These are phyloP conservation scores for Trichoplax adhaerens DNA, from an alignment of 37 sponge, comb jelly and placozoan genomes.

Conservation along the genomic window DNA sequence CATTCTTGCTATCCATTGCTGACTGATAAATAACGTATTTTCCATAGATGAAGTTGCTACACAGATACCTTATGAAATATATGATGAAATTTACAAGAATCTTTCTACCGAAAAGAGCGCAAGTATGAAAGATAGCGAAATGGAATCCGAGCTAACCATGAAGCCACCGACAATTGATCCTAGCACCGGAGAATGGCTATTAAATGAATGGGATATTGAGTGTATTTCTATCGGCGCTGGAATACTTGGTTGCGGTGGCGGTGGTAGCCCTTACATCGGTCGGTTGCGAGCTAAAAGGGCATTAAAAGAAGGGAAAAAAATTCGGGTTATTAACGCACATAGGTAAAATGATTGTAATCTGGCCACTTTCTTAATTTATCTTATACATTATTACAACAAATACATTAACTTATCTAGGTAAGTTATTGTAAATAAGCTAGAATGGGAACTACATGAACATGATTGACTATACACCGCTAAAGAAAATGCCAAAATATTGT, in stretches of 20 bases:
- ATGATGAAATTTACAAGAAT: no score
- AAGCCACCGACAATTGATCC: background rate
- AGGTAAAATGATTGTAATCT: slow-evolving; percentile 18
- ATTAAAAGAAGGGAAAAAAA: slow-evolving; percentile 24
- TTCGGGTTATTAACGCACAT: slow-evolving; percentile 31
- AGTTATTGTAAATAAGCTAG: background rate
- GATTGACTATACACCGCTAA: no score
- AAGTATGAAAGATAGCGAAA: background rate
- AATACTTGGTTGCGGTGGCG: slow-evolving; percentile 80
- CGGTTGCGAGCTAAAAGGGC: slow-evolving; percentile 17
- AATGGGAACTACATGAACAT: no score
- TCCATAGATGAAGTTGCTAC: no score
- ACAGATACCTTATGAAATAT: no score
- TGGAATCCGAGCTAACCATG: background rate
- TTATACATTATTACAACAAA: background rate
- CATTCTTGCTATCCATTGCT: no score
- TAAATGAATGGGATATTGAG: slow-evolving; percentile 43
- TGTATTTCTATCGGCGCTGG: slow-evolving; percentile 68
- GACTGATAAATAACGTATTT: no score
- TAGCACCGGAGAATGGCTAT: slow-evolving; percentile 32
- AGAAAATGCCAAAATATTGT: no score
- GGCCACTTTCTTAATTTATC: background rate
- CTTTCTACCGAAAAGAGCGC: background rate
- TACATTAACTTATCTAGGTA: slow-evolving; percentile 1
- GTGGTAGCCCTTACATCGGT: slow-evolving; percentile 50